Evolutionary conservation across 2,113 vertebrate species (phyloP).

Genomic region (Chamaea fasciata): DNA sequence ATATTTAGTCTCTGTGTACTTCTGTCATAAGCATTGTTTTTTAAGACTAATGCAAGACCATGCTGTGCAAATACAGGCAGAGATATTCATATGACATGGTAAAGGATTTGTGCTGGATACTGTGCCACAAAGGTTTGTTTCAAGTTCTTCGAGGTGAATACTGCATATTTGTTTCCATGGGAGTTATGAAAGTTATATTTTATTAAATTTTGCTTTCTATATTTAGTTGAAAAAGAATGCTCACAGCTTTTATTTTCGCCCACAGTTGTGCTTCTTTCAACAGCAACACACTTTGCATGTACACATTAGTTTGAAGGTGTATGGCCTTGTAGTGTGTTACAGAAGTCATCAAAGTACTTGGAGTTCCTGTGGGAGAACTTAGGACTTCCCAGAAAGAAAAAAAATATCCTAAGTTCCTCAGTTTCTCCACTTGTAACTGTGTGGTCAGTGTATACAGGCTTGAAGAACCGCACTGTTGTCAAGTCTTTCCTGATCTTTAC

Average conservation of each 20-base stretch:
- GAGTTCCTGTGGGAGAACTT: background rate
- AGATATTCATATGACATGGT: background rate
- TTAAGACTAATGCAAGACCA: background rate
- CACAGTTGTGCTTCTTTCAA: background rate
- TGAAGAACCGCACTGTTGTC: background rate
- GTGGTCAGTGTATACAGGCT: background rate
- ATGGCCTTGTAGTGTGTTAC: background rate
- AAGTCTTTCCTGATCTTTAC: background rate
- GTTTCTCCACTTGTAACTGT: background rate
- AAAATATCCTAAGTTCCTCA: background rate
- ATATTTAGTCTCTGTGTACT: background rate
- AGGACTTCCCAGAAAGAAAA: background rate
- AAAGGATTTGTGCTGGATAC: background rate
- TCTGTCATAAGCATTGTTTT: background rate
- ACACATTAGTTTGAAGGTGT: accelerated
- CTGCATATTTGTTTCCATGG: background rate
- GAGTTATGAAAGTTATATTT: background rate
- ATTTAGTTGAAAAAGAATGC: background rate
- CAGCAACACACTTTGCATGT: background rate
- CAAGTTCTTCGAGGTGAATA: background rate
- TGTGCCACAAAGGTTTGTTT: background rate
- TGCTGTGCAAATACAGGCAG: background rate
- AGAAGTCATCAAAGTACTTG: background rate
- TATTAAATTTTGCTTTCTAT: background rate
- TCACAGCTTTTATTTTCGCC: background rate